phyloP scores from a whole-genome alignment of 2,113 vertebrate genomes.

The Vanacampus margaritifer region DNA sequence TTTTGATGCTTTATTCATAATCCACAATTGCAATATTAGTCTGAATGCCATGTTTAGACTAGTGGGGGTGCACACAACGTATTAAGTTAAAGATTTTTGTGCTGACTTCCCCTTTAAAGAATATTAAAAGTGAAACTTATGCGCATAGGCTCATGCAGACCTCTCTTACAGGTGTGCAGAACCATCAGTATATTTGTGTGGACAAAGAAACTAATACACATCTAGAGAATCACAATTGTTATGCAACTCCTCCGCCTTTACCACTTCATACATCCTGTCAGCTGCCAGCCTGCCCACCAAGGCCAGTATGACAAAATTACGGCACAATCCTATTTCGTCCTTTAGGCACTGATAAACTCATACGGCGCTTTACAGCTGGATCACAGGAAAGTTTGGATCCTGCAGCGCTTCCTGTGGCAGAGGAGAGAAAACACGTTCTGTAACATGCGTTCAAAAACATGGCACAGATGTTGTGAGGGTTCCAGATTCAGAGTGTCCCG shows the following conservation, averaged over 20 bases:
- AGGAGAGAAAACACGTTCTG: constrained; percentile 54
- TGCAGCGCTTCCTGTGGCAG: constrained; percentile 70
- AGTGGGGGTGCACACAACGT: no score
- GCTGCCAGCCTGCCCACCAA: constrained; percentile 72
- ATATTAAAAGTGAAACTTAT: no score
- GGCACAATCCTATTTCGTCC: neutral
- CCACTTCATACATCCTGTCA: constrained; percentile 65
- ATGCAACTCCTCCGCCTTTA: constrained; percentile 39
- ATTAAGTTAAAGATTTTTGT: no score
- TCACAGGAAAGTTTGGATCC: constrained; percentile 57
- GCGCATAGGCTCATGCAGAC: neutral
- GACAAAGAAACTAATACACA: constrained; percentile 59
- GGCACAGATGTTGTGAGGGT: constrained; percentile 22
- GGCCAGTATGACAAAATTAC: constrained; percentile 52
- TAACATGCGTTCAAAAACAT: constrained; percentile 65
- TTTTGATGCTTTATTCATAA: no score
- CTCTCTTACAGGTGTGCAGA: constrained; percentile 68
- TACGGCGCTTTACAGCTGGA: constrained; percentile 61
- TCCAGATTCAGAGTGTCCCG: constrained; percentile 39
- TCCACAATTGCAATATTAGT: no score
- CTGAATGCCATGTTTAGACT: no score
- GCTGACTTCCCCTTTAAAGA: no score
- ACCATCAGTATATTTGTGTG: constrained; percentile 71
- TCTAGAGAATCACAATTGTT: constrained; percentile 70
- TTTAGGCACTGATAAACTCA: neutral